Percentiles rank a stretch among this genome's conserved stretches.
Evolutionary conservation across 2,888 invertebrate species (phyloP).

Genomic region (Acanthoscelides obtectus): DNA sequence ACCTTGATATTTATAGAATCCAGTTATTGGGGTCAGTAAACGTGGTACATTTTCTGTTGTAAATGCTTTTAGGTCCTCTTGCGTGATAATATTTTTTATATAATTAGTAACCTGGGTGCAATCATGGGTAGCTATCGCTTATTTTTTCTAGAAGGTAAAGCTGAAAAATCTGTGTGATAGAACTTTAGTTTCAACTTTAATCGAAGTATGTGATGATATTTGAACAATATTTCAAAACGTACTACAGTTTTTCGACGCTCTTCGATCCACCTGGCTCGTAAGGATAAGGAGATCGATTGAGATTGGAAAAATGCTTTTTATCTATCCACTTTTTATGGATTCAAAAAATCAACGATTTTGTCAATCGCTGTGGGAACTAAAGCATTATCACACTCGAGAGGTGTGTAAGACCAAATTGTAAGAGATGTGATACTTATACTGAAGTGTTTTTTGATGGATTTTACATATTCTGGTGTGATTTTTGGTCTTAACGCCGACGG

Average conservation of each 20-base stretch:
- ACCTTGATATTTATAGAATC: not conserved
- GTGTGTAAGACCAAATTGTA: not conserved
- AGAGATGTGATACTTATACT: not conserved
- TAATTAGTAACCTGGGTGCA: not conserved
- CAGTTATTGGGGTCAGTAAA: not conserved
- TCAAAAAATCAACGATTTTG: too few relatives aligned
- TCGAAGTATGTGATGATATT: too few relatives aligned
- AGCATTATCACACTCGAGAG: not conserved
- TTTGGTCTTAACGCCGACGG: not conserved
- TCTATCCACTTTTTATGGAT: too few relatives aligned
- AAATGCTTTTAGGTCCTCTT: constrained; percentile 12
- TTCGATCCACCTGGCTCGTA: too few relatives aligned
- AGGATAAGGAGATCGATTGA: too few relatives aligned
- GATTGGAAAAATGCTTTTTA: too few relatives aligned
- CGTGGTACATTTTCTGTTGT: not conserved
- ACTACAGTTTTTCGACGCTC: too few relatives aligned
- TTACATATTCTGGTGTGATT: not conserved
- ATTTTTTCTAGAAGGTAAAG: not conserved
- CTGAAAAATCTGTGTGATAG: not conserved
- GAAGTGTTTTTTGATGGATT: not conserved
- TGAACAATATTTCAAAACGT: too few relatives aligned
- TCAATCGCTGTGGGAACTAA: not conserved
- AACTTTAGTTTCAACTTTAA: not conserved
- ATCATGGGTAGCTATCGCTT: not conserved
- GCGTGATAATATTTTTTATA: constrained; percentile 32